Evolutionary conservation across 1,140 invertebrate species (phyloP), one percentile per base, ranked within the genome.

Genomic region (Apis laboriosa): DNA sequence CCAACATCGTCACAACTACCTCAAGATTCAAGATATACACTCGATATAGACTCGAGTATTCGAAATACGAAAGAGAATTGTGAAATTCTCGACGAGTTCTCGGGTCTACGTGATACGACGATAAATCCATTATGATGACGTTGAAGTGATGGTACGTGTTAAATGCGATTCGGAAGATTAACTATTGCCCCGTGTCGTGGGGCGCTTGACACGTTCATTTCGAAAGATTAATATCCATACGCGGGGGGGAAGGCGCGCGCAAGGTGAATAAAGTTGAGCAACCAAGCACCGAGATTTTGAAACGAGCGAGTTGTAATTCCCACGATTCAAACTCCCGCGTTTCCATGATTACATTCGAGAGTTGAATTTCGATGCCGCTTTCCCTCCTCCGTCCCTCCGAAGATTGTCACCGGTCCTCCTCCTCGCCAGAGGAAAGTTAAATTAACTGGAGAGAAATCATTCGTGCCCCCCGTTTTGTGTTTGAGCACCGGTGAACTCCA

Each of bases 181-280:
- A 61, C 67, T 43, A 73, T 73, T 34, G 49, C 9, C 51, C 13
- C 24, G 1, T 11, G n/a, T 61, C n/a, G 56, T 43, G 15, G 19
- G 9, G 9, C 12, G n/a, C 43, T 61, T n/a, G 55, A 15, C 24
- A 21, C 24, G n/a, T 43, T 73, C 28, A 21, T 73, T 1, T 15
- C 19, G 49, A 4, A 49, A 64, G 60, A 80, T 80, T 80, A 80
- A 74, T 64, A 73, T 71, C 19, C 34, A 71, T 12, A 0, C 21
- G 34, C 0, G 5, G 34, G 34, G 34, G 5, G 0, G 34, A 3
- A 5, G 49, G 9, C 24, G 34, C 24, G 56, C 34, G 56, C 60
- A 53, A 64, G 15, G n/a, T 58, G 71, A 74, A 80, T 80, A 74
- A 80, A 80, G 51, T 80, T 19, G 60, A 80, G 51, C 60, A 55